Percentiles rank a stretch among this genome's conserved stretches.
Evolutionary conservation across 2,113 vertebrate genomes (phyloP).

Genomic region (Dendropsophus ebraccatus): DNA sequence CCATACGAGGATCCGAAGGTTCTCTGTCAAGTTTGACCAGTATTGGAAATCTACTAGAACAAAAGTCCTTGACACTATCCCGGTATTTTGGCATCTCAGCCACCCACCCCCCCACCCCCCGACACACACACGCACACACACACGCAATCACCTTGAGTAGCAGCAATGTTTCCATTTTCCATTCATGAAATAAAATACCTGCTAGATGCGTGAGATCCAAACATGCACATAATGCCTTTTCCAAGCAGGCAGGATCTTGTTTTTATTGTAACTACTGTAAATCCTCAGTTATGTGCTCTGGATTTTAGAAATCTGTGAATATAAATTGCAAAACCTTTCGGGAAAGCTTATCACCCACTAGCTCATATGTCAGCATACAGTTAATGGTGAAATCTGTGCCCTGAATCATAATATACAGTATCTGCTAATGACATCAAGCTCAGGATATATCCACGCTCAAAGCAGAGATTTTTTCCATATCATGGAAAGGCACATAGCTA

Average conservation of each 20-base stretch:
- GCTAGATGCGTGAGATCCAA: not conserved
- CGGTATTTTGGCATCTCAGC: not conserved
- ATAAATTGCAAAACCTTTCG: constrained; percentile 29
- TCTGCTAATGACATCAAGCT: constrained; percentile 16
- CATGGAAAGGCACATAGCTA: not conserved
- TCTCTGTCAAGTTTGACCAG: no score
- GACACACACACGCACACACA: no score
- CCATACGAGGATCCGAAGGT: no score
- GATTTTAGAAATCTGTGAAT: constrained; percentile 2
- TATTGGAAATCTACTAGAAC: not conserved
- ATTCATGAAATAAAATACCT: constrained; percentile 17
- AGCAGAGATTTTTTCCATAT: not conserved
- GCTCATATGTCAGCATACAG: constrained; percentile 15
- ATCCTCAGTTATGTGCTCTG: not conserved
- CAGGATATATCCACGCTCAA: not conserved
- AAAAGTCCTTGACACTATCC: not conserved
- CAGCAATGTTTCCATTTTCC: not conserved
- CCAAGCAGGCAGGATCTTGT: not conserved
- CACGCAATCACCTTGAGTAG: not conserved
- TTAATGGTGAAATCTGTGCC: not conserved
- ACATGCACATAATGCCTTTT: constrained; percentile 4
- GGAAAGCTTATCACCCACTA: constrained; percentile 25
- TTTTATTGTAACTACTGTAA: constrained; percentile 36
- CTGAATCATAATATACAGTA: not conserved
- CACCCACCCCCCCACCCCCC: not conserved